These are phyloP conservation scores for Zosterops lateralis DNA, from an alignment of 2,113 vertebrate genomes.

Conservation along the genomic window DNA sequence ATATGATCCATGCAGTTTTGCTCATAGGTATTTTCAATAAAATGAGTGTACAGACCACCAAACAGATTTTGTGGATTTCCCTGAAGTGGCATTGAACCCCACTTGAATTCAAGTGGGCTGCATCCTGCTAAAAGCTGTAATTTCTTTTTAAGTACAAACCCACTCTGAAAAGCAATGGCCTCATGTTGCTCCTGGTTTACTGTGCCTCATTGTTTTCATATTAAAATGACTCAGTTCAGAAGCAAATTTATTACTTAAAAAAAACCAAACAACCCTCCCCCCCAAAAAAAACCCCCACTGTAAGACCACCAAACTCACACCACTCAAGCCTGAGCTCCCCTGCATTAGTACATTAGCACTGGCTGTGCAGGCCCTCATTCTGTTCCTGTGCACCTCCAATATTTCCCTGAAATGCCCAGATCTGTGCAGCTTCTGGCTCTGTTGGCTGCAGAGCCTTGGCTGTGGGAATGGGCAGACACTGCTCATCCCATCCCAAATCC, in stretches of 20 bases:
- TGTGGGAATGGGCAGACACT: not conserved
- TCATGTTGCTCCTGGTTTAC: not conserved
- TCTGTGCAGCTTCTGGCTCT: not conserved
- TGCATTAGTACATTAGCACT: no score
- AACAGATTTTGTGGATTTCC: not conserved
- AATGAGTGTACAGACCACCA: not conserved
- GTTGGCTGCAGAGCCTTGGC: not conserved
- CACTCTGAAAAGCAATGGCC: not conserved
- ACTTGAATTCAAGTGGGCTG: not conserved
- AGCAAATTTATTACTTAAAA: not conserved
- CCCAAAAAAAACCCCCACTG: not conserved
- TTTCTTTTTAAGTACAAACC: not conserved
- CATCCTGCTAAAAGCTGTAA: not conserved
- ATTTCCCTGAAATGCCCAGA: not conserved
- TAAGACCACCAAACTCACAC: not conserved
- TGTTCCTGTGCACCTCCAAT: not conserved
- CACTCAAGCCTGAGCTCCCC: not conserved
- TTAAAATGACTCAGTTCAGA: not conserved
- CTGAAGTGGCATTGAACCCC: not conserved
- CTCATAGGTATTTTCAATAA: conserved; percentile 7
- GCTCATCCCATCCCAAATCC: not conserved
- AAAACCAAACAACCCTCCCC: no score
- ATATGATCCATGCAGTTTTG: not conserved
- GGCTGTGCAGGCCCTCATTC: not conserved
- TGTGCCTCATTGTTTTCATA: not conserved